phyloP scores from a whole-genome alignment of 2,797 vertebrate species.

The Halcyon badia region DNA sequence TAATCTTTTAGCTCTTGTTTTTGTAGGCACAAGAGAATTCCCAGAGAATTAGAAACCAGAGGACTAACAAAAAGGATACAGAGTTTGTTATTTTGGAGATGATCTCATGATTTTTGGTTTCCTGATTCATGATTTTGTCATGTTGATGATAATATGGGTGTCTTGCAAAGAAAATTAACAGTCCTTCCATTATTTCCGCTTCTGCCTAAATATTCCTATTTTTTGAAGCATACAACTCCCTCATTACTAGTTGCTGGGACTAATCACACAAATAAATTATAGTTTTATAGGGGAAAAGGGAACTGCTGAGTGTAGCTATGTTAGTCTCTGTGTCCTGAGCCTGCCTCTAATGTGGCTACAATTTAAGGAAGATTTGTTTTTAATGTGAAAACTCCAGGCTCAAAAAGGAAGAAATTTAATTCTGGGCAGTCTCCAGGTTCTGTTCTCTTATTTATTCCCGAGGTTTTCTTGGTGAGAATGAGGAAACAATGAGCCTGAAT shows the following conservation, averaged over 20 bases:
- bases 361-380: neutral
- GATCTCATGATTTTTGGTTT: conserved; percentile 56
- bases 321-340: neutral
- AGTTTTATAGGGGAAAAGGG: neutral
- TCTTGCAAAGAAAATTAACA: conserved; percentile 20
- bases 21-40: neutral
- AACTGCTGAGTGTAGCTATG: neutral
- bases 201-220: neutral
- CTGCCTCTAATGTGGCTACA: neutral
- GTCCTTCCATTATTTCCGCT: neutral
- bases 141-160: neutral
- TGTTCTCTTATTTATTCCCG: neutral
- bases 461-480: neutral
- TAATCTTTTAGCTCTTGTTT: neutral
- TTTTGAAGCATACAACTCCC: neutral
- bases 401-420: neutral
- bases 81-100: conserved; percentile 36
- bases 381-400: neutral
- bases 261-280: neutral
- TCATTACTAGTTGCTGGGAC: neutral
- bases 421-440: neutral
- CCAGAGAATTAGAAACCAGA: neutral
- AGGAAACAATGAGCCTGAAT: neutral
- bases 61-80: neutral
- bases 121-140: conserved; percentile 47